These are phyloP conservation scores for Baronia brevicornis DNA, from an alignment of 2,888 invertebrate genomes.

Conservation along the genomic window DNA sequence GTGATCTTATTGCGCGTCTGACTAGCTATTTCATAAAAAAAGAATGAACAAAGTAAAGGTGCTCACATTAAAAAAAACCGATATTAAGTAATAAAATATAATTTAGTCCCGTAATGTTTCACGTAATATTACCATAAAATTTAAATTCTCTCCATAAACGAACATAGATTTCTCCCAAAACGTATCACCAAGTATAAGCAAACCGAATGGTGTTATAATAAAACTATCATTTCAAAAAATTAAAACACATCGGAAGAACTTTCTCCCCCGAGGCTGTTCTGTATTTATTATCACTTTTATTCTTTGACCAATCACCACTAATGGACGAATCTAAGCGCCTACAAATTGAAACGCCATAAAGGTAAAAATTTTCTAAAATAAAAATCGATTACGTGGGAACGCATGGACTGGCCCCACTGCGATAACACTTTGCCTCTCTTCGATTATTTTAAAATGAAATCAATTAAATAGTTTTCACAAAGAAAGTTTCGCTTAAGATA, in stretches of 20 bases:
- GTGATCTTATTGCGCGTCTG: too few relatives aligned
- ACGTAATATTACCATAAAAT: too few relatives aligned
- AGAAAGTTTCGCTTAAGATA: slow-evolving; percentile 7
- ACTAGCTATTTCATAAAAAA: too few relatives aligned
- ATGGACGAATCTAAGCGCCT: not conserved
- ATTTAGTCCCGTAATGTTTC: too few relatives aligned
- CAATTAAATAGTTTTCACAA: slow-evolving; percentile 5
- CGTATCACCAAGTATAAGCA: too few relatives aligned
- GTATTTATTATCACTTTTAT: not conserved
- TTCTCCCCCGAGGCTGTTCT: not conserved
- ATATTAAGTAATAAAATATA: too few relatives aligned
- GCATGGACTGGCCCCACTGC: not conserved
- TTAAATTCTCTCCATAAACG: too few relatives aligned
- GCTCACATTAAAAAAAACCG: too few relatives aligned
- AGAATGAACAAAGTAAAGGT: too few relatives aligned
- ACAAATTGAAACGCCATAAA: not conserved
- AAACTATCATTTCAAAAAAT: too few relatives aligned
- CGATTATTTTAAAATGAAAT: slow-evolving; percentile 7
- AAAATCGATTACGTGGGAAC: slow-evolving; percentile 7
- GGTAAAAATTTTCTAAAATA: not conserved
- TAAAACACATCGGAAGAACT: not conserved
- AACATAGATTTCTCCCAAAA: too few relatives aligned
- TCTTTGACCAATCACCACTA: slow-evolving; percentile 5
- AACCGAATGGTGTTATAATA: too few relatives aligned
- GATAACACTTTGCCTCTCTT: not conserved